These are phyloP conservation scores for Isotomurus palustris DNA, from an alignment of 2,888 invertebrate genomes.

Conservation along the genomic window DNA sequence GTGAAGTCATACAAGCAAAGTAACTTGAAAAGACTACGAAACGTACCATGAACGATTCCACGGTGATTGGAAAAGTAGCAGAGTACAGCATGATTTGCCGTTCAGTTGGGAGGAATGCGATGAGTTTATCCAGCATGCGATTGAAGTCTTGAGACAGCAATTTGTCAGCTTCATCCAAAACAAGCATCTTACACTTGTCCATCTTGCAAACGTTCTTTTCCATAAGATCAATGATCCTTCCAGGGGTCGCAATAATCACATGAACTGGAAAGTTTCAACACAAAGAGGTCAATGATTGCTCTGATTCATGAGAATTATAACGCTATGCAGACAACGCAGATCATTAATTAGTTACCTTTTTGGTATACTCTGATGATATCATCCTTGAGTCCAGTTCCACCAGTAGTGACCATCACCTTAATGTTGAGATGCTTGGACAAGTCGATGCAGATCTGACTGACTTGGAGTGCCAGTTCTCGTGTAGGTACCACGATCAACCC, in stretches of 20 bases:
- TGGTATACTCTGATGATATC: conserved; percentile 99
- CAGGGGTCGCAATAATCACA: conserved; percentile 98
- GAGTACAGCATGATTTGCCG: conserved; percentile 98
- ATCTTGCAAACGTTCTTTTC: conserved; percentile 93
- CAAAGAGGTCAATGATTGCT: background rate
- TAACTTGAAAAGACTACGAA: no score
- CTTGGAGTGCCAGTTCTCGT: conserved; percentile 95
- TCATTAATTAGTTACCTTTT: no score
- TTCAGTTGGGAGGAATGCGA: conserved; percentile 83
- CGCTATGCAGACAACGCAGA: conserved; percentile 51
- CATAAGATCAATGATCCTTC: conserved; percentile 98
- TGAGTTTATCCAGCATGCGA: conserved; percentile 97
- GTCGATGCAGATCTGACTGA: conserved; percentile 99
- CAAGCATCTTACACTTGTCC: conserved; percentile 92
- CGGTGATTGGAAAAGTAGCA: conserved; percentile 97
- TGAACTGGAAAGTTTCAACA: conserved; percentile 65
- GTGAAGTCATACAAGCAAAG: no score
- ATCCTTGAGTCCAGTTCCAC: conserved; percentile 94
- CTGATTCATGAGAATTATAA: background rate
- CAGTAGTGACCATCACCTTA: conserved; percentile 99
- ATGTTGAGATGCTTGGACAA: conserved; percentile 94
- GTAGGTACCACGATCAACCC: conserved; percentile 98
- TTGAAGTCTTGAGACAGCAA: conserved; percentile 98
- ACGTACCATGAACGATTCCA: conserved; percentile 89
- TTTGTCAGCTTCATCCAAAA: conserved; percentile 98